Evolutionary conservation across 2,113 vertebrate species (phyloP).

Genomic region (Etheostoma spectabile): DNA sequence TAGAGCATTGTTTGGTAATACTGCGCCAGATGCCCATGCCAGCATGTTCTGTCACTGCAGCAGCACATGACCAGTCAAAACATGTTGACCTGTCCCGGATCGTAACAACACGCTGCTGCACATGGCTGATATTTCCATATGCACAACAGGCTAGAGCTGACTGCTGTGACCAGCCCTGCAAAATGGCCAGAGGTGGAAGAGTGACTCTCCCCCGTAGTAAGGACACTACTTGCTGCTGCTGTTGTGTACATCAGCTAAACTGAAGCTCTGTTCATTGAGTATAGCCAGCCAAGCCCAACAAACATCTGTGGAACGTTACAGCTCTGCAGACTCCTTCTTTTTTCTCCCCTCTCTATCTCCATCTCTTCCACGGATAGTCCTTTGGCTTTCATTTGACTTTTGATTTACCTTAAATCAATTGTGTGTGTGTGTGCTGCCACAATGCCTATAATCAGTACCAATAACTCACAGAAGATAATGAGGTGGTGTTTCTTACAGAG

Average conservation of each 20-base stretch:
- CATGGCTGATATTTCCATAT: constrained; percentile 30
- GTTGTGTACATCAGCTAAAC: constrained; percentile 34
- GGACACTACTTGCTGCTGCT: constrained; percentile 17
- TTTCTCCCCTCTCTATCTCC: constrained; percentile 23
- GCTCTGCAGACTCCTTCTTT: constrained; percentile 22
- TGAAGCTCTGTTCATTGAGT: constrained; percentile 55
- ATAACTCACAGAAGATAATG: constrained; percentile 30
- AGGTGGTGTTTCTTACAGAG: constrained; percentile 4
- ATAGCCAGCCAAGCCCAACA: constrained; percentile 48
- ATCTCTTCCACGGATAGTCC: neutral
- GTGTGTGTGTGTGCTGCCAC: neutral
- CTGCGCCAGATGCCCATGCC: constrained; percentile 25
- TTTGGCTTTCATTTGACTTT: constrained; percentile 12
- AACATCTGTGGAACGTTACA: constrained; percentile 74
- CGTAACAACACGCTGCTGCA: constrained; percentile 45
- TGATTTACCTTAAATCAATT: constrained; percentile 19
- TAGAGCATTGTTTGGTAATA: constrained; percentile 44
- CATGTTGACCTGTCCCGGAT: constrained; percentile 49
- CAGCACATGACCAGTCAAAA: constrained; percentile 54
- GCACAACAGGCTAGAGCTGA: constrained; percentile 27
- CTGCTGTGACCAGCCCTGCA: constrained; percentile 10
- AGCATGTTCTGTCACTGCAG: constrained; percentile 32
- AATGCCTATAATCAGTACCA: neutral
- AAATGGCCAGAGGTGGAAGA: constrained; percentile 25
- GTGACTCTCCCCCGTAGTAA: constrained; percentile 13